A percentile compares a stretch with the other conserved stretches of the same genome.
phyloP scores from a whole-genome alignment of 2,797 vertebrate species.

The Decapterus maruadsi region DNA sequence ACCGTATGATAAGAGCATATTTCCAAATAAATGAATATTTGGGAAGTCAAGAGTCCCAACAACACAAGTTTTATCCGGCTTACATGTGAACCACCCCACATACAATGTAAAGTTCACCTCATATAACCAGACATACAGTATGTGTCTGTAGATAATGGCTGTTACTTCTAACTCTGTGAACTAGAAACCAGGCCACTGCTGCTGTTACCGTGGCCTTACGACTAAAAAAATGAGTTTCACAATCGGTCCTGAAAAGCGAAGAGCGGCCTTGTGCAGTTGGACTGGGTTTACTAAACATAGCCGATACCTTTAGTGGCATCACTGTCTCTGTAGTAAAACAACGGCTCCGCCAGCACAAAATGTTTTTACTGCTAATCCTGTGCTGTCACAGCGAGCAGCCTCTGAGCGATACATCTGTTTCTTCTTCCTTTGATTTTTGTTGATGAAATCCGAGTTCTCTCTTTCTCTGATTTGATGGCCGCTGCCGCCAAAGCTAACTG shows the following conservation, averaged over 20 bases:
- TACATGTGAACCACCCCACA: no score
- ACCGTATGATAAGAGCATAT: no score
- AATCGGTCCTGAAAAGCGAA: background rate
- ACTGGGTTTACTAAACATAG: background rate
- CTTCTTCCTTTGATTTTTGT: constrained; percentile 49
- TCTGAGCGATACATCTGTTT: constrained; percentile 43
- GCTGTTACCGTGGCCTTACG: background rate
- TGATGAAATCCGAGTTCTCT: constrained; percentile 33
- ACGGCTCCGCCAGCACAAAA: constrained; percentile 16
- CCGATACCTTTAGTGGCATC: background rate
- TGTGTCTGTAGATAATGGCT: no score
- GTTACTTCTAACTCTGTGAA: background rate
- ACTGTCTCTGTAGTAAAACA: constrained; percentile 26
- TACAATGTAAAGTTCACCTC: no score
- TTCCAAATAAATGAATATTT: no score
- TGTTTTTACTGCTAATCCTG: constrained; percentile 25
- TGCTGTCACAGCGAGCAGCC: constrained; percentile 41
- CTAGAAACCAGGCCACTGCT: background rate
- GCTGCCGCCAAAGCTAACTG: constrained; percentile 32
- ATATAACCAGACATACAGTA: no score
- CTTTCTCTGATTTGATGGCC: constrained; percentile 29
- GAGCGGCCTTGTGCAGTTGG: background rate
- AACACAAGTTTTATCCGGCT: no score
- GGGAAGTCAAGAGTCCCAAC: no score
- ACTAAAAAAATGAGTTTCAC: background rate